A percentile compares a stretch with the other conserved stretches of the same genome.
phyloP scores from a whole-genome alignment of 2,113 vertebrate genomes.

The Alosa alosa region DNA sequence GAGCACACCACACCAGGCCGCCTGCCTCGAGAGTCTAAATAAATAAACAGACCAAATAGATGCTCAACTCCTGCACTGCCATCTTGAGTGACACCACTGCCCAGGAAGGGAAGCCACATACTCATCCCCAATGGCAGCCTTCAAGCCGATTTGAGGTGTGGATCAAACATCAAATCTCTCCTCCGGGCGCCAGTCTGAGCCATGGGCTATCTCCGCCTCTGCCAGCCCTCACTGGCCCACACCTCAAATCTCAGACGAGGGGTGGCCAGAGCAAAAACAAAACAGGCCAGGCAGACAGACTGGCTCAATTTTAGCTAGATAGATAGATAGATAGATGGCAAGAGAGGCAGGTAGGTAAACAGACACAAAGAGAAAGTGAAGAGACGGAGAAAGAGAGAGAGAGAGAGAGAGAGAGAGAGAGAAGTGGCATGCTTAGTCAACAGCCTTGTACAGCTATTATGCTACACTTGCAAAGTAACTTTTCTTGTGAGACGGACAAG shows the following conservation, averaged over 20 bases:
- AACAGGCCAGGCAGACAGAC: conserved; percentile 6
- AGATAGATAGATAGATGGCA: background rate
- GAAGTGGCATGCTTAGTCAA: background rate
- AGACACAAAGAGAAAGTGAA: background rate
- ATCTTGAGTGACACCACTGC: conserved; percentile 10
- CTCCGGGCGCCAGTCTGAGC: background rate
- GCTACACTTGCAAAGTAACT: background rate
- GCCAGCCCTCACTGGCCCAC: background rate
- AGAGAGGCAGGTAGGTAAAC: too few relatives aligned
- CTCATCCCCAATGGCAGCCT: background rate
- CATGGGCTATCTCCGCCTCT: background rate
- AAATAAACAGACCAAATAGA: conserved; percentile 13
- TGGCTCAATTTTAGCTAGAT: background rate
- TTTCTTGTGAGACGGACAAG: background rate
- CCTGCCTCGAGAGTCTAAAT: background rate
- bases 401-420: background rate
- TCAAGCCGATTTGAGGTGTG: conserved; percentile 34
- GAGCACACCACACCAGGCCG: background rate
- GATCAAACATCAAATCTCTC: conserved; percentile 42
- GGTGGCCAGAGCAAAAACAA: background rate
- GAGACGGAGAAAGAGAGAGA: background rate
- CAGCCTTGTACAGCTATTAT: background rate
- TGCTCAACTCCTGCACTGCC: background rate
- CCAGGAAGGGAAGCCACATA: conserved; percentile 15
- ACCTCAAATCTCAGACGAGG: background rate